phyloP scores from a whole-genome alignment of 2,888 invertebrate species.

The Drosophila austrosaltans region DNA sequence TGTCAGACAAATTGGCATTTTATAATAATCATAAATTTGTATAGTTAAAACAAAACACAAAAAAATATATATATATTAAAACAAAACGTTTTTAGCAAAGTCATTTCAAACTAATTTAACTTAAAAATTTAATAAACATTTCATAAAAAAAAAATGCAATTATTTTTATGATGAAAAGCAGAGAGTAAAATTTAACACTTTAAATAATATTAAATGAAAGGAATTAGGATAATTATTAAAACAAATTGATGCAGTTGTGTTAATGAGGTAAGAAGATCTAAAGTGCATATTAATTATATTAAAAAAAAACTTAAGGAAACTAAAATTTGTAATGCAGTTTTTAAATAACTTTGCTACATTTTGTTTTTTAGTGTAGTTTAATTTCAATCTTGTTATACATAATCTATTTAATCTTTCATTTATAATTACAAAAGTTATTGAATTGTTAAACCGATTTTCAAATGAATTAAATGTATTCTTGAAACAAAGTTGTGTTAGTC shows the following conservation, averaged over 20 bases:
- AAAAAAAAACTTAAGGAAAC: background rate
- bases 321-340: too few relatives aligned
- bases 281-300: too few relatives aligned
- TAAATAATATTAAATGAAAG: too few relatives aligned
- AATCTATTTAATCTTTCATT: background rate
- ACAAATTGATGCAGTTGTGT: too few relatives aligned
- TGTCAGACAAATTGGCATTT: conserved; percentile 3
- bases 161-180: too few relatives aligned
- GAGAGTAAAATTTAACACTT: too few relatives aligned
- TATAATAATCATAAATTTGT: conserved; percentile 1
- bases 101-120: background rate
- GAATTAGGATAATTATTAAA: too few relatives aligned
- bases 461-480: conserved; percentile 2
- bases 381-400: background rate
- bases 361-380: too few relatives aligned
- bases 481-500: background rate
- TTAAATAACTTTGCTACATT: too few relatives aligned
- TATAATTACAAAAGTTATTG: background rate
- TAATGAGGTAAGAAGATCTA: too few relatives aligned
- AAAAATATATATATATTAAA: background rate
- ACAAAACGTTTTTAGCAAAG: background rate
- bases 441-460: background rate
- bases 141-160: background rate
- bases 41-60: background rate
- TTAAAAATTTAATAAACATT: too few relatives aligned